Evolutionary conservation across 2,888 invertebrate genomes (phyloP).

Genomic region (Patella ulyssiponensis): DNA sequence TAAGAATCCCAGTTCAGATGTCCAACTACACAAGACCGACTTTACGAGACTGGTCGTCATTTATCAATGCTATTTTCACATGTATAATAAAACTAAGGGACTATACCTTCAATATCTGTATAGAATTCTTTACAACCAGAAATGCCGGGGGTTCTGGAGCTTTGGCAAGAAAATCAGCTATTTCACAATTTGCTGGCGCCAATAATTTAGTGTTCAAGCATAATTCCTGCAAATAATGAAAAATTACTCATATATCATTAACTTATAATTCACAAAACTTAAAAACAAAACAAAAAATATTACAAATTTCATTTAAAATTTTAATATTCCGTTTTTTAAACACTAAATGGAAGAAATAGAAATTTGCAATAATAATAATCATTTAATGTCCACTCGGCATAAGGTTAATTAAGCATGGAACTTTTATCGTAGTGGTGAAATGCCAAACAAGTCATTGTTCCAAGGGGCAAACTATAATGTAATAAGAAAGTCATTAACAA

Average conservation of each 20-base stretch:
- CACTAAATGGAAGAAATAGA: too few relatives aligned
- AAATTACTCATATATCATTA: not conserved
- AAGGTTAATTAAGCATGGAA: not conserved
- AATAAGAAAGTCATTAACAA: too few relatives aligned
- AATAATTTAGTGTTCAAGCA: slow-evolving; percentile 89
- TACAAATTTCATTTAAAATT: too few relatives aligned
- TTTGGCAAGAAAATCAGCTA: slow-evolving; percentile 86
- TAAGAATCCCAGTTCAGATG: too few relatives aligned
- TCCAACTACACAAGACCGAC: too few relatives aligned
- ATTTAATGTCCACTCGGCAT: not conserved
- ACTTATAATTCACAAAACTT: not conserved
- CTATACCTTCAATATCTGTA: slow-evolving; percentile 75
- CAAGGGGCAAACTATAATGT: too few relatives aligned
- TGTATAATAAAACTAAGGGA: not conserved
- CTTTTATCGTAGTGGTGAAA: too few relatives aligned
- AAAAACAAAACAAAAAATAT: too few relatives aligned
- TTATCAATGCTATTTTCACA: too few relatives aligned
- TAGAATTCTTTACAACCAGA: slow-evolving; percentile 83
- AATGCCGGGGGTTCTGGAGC: slow-evolving; percentile 90
- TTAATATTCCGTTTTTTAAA: too few relatives aligned
- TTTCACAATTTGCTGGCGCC: slow-evolving; percentile 82
- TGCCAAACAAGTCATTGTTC: too few relatives aligned
- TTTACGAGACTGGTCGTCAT: too few relatives aligned
- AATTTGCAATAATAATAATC: not conserved
- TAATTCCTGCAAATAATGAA: slow-evolving; percentile 78